phyloP scores from a whole-genome alignment of 2,888 invertebrate species.

The Zele albiditarsus region DNA sequence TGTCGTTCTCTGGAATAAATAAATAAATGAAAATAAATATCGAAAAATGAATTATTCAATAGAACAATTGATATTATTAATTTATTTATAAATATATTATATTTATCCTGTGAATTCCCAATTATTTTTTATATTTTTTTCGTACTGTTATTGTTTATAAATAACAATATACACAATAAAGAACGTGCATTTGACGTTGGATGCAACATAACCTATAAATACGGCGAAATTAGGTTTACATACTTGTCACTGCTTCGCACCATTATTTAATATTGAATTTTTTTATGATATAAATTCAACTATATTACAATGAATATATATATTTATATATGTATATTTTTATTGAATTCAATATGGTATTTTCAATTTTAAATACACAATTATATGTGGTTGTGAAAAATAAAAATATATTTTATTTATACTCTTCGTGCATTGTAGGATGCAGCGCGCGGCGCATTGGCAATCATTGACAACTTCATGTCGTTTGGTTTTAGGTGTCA shows the following conservation, averaged over 20 bases:
- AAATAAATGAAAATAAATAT: constrained; percentile 3
- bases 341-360: not conserved
- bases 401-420: no score
- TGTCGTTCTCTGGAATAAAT: constrained; percentile 66
- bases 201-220: not conserved
- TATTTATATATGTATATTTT: not conserved
- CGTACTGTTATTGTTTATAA: not conserved
- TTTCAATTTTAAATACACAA: not conserved
- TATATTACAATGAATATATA: not conserved
- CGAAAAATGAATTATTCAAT: no score
- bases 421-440: no score
- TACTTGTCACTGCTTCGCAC: constrained; percentile 67
- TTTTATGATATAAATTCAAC: not conserved
- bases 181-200: constrained; percentile 19
- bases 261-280: constrained; percentile 51
- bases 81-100: no score
- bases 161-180: constrained; percentile 39
- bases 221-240: constrained; percentile 47
- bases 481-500: no score
- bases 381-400: not conserved
- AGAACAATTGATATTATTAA: no score
- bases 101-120: no score
- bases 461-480: no score
- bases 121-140: no score
- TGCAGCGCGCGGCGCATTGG: no score